Percentiles rank a stretch among this genome's conserved stretches.
Conservation (phyloP, 2,888 invertebrate species). For the Drosophila ustulata region DNA sequence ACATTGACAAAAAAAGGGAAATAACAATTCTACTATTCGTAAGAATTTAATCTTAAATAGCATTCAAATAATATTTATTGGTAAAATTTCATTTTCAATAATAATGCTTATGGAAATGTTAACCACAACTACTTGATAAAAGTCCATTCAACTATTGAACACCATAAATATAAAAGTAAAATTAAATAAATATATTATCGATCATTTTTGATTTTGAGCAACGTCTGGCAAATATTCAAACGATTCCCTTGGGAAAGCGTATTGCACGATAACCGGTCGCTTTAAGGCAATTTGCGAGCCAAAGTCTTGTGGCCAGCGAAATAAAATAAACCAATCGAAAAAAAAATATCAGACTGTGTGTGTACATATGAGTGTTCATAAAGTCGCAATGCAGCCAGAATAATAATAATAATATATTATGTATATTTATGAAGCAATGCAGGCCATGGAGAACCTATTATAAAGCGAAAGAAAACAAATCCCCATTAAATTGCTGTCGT, state of each 20-base stretch:
- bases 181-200: neutral
- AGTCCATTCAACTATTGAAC: neutral
- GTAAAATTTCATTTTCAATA: no score
- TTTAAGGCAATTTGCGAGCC: constrained; percentile 3
- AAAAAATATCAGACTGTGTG: neutral
- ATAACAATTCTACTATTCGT: neutral
- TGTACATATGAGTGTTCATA: neutral
- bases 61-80: no score
- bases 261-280: constrained; percentile 55
- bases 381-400: neutral
- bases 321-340: constrained; percentile 41
- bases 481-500: constrained; percentile 16
- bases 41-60: neutral
- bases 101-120: no score
- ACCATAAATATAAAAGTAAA: neutral
- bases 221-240: neutral
- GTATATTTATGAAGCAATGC: constrained; percentile 4
- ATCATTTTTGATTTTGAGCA: neutral
- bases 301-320: neutral
- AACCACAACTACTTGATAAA: neutral
- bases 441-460: constrained; percentile 4
- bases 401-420: neutral
- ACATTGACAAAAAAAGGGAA: neutral
- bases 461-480: constrained; percentile 5
- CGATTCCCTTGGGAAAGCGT: constrained; percentile 5